Base-by-base conservation (phyloP, 2,888 invertebrate species). In the Prosapia bicincta region DNA sequence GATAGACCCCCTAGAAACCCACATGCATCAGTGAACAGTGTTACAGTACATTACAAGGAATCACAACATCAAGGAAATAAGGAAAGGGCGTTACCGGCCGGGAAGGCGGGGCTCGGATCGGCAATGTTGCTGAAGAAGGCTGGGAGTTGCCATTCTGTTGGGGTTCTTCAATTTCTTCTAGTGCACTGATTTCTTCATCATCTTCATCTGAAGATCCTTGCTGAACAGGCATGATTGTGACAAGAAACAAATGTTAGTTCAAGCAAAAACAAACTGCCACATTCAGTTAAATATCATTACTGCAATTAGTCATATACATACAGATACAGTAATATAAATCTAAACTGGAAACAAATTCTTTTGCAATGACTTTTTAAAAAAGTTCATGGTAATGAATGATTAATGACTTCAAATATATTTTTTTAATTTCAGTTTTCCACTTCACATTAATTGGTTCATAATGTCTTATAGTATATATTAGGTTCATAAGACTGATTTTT, bases 151-250 rank as follows among this genome's bases (percentile, higher is more conserved):
- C 70, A 10, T 70, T 68, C 38, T 26, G 76, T 26, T 69, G 75
- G 65, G 72, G 78, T 54, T 79, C 79, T 26, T 81, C 80, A 23
- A 77, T 78, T 15, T 77, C 78, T n/a, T 79, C 77, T 28, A 78
- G 77, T 32, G 78, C 84, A 78, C 84, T 85, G 69, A 84, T 84
- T 75, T 84, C 83, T 78, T 83, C 84, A 74, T 84, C 84, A 81
- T 84, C 82, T 80, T 85, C 85, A 80, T 84, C 84, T 72, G 54
- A 54, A 5, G 54, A 54, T 54, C 54, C 54, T 54, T 54, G 54
- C 54, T 54, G 54, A 54, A 54, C 20, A 54, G 54, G 54, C 54
- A 54, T 54, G 54, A 20, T 54, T 54, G 54, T 54, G 54, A 54
- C 20, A 54, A n/a, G 13, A 54, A 54, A 54, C 20, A 20, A 54